phyloP scores from a whole-genome alignment of 1,140 invertebrate species.

The Phortica variegata region DNA sequence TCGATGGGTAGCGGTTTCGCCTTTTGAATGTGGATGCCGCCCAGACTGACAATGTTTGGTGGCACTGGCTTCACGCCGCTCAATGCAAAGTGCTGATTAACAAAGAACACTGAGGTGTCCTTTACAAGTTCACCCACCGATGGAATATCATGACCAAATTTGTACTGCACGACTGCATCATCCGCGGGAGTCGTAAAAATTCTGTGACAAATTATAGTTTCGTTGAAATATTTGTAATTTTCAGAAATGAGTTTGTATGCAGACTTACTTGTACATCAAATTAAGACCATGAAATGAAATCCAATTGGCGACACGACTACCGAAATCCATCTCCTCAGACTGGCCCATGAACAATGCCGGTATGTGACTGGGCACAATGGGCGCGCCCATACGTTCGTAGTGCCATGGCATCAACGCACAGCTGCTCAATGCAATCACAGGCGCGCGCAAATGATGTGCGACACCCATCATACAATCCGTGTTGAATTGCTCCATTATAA shows the following conservation, averaged over 20 bases:
- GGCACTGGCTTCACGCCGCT: slow-evolving; percentile 62
- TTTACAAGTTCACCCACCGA: slow-evolving; percentile 62
- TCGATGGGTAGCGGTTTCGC: slow-evolving; percentile 63
- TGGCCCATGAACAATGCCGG: slow-evolving; percentile 61
- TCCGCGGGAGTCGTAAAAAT: slow-evolving; percentile 28
- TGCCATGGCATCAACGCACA: slow-evolving; percentile 65
- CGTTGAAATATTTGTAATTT: too few relatives aligned
- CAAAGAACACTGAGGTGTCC: slow-evolving; percentile 65
- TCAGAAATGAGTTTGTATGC: neutral
- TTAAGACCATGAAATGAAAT: slow-evolving; percentile 37
- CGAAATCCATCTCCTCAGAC: slow-evolving; percentile 61
- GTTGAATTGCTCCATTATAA: slow-evolving; percentile 70
- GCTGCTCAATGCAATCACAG: slow-evolving; percentile 63
- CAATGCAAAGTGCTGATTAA: slow-evolving; percentile 66
- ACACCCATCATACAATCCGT: slow-evolving; percentile 68
- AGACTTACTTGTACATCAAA: slow-evolving; percentile 42
- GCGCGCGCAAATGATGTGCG: slow-evolving; percentile 64
- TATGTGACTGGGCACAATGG: slow-evolving; percentile 62
- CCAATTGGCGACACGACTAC: slow-evolving; percentile 57
- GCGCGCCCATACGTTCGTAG: slow-evolving; percentile 61
- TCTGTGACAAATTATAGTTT: slow-evolving; percentile 8
- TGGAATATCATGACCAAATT: slow-evolving; percentile 61
- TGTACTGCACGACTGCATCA: slow-evolving; percentile 41
- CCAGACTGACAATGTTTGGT: slow-evolving; percentile 67
- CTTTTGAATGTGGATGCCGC: slow-evolving; percentile 65